Evolutionary conservation across 2,888 invertebrate species (phyloP), one percentile per base, ranked within the genome.

Genomic region (Drosophila falleni): DNA sequence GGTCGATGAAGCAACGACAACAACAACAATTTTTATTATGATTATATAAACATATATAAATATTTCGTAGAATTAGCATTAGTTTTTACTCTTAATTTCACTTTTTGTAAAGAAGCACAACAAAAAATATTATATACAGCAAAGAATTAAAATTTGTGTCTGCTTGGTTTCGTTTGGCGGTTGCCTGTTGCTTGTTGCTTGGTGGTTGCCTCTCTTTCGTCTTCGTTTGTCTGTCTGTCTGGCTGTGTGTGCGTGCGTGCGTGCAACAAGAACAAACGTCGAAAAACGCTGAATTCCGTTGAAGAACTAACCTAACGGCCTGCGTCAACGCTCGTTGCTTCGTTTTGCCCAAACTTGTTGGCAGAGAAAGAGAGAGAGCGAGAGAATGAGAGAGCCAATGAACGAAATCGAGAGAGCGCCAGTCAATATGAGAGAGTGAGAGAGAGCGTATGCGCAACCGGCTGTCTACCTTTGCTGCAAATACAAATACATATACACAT

Each of bases 241-340:
- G 54, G 29, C 53, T 23, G 16, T 23, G 15, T 35, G 64, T 44
- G 44, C 33, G 19, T 37, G 19, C 37, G 55, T 37, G 53, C 51
- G 46, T 59, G 65, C 56, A 60, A 53, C 64, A 67, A 67, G 74
- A 69, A 68, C 59, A 61, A 74, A 81, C 89, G 88, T 87, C 87
- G 67, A 83, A 81, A 78, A 78, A 74, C 80, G 72, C 66, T 78
- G 90, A 87, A 83, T 76, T 76, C 71, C 75, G 72, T 74, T 62
- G 82, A 82, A 80, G 78, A 83, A 90, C 90, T 91, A 78, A 89
- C 58, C 69, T 58, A 66, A 37, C 71, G 47, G 64, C 42, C 69
- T 73, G 69, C 67, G 66, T 74, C 61, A 44, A 54, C 49, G 50
- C 66, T 58, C 51, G 61, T 55, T 72, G 65, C 78, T 71, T 60